Base-by-base conservation (phyloP, 2,113 vertebrate genomes). In the Nibea coibor region DNA sequence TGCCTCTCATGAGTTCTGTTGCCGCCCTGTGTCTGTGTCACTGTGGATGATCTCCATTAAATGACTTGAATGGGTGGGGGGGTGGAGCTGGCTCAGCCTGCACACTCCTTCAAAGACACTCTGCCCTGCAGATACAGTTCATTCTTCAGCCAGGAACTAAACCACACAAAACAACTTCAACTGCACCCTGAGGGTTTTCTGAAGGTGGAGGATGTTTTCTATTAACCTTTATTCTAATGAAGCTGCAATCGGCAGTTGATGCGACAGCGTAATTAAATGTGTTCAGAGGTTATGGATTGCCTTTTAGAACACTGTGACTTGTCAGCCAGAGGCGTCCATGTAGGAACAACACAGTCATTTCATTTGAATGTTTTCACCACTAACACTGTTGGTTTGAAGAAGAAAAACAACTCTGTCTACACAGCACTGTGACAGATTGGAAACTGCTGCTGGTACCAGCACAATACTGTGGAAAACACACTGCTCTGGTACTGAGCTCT, bases 391-490 rank as follows among this genome's bases (percentile, higher is more conserved):
- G 39, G 12, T 64, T 22, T 45, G n/a, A 43, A 16, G 39, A 16
- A 22, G 20, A 63, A 15, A 43, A 17, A 19, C 9, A 48, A 50
- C 22, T 26, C 43, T 10, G 45, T 48, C 45, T 14, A 69, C 19
- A 10, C 12, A 15, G 19, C 50, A 51, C 51, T 56, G 35, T 39
- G 19, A 56, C 35, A 54, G 63, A 64, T 1, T 45, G 61, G 61
- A 63, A 63, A 43, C 61, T 43, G 62, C 62, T 45, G 61, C 39
- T 51, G 20, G 26, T 57, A 65, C 19, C 7, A 66, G 42, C 57
- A 39, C 10, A 65, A 19, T 19, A 53, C 74, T 66, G 28, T 48
- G 57, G 35, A 69, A 58, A 72, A 72, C 26, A 48, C 57, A 51
- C 26, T 59, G n/a, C 39, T 71, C 47, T 59, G 51, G 31, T 42